phyloP scores from a whole-genome alignment of 2,797 vertebrate genomes.

The Dendrocincla fuliginosa region DNA sequence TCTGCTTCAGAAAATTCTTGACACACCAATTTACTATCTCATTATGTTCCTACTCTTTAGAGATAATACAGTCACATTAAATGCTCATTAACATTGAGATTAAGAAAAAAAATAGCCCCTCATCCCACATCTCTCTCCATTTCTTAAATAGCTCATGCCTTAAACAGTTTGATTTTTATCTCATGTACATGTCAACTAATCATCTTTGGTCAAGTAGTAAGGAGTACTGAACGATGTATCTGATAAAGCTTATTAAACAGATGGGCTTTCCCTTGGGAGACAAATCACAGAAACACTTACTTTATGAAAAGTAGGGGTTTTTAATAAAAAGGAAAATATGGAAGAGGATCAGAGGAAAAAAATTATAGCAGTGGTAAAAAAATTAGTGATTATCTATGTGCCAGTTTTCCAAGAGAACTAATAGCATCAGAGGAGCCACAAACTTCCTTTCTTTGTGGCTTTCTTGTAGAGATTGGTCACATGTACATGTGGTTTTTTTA shows the following conservation, averaged over 20 bases:
- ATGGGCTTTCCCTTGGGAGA: not conserved
- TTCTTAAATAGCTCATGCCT: slow-evolving; percentile 39
- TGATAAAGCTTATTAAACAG: slow-evolving; percentile 28
- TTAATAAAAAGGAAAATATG: not conserved
- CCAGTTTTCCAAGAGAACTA: not conserved
- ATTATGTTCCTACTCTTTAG: slow-evolving; percentile 36
- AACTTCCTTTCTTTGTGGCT: not conserved
- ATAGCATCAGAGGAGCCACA: not conserved
- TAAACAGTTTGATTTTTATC: slow-evolving; percentile 11
- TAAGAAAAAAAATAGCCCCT: not conserved
- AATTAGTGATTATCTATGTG: not conserved
- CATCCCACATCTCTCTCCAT: not conserved
- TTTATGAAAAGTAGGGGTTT: not conserved
- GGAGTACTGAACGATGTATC: not conserved
- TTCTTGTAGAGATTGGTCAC: not conserved
- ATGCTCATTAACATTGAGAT: slow-evolving; percentile 26
- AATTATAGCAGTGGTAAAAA: not conserved
- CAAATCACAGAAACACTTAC: not conserved
- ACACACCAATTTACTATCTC: slow-evolving; percentile 40
- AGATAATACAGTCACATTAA: slow-evolving; percentile 31
- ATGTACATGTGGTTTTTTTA: not conserved
- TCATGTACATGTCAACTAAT: slow-evolving; percentile 9
- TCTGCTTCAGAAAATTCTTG: slow-evolving; percentile 42
- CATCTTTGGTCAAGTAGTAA: not conserved
- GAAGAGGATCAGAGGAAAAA: not conserved